Conservation (phyloP, 1,140 invertebrate species). For the Tachypleus tridentatus region DNA sequence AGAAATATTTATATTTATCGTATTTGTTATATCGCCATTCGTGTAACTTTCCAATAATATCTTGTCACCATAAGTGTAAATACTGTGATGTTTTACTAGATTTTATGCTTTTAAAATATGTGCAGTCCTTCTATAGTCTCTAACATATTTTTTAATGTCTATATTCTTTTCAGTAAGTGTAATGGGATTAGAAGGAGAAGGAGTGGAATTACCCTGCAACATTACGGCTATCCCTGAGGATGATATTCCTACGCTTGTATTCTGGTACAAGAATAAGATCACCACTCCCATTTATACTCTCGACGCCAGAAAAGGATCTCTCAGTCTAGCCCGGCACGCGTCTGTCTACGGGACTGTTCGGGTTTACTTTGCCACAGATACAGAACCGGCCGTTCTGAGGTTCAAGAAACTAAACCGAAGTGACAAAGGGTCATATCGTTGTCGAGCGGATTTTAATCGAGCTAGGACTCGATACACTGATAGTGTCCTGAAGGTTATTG, state of each 20-base stretch:
- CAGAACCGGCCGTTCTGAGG: slow-evolving; percentile 7
- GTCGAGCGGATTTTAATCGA: slow-evolving; percentile 70
- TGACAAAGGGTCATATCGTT: slow-evolving; percentile 67
- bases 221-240: slow-evolving; percentile 52
- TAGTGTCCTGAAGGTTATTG: slow-evolving; percentile 72
- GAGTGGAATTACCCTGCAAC: slow-evolving; percentile 64
- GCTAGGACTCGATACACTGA: slow-evolving; percentile 72
- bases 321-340: slow-evolving; percentile 11
- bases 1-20: no score
- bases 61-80: no score
- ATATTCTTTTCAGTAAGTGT: no score
- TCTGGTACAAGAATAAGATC: slow-evolving; percentile 69
- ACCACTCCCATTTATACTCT: slow-evolving; percentile 54
- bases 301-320: slow-evolving; percentile 11
- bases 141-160: no score
- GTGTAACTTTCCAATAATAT: no score
- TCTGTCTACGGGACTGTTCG: slow-evolving; percentile 4
- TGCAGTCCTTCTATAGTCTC: no score
- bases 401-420: slow-evolving; percentile 23
- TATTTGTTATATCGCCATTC: no score
- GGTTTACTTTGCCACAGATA: slow-evolving; percentile 8
- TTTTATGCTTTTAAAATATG: no score
- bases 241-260: slow-evolving; percentile 61
- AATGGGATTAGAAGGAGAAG: slow-evolving; percentile 37
- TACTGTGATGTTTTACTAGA: no score